Conservation (phyloP, 2,797 vertebrate genomes). For the Gambusia yucatana region DNA sequence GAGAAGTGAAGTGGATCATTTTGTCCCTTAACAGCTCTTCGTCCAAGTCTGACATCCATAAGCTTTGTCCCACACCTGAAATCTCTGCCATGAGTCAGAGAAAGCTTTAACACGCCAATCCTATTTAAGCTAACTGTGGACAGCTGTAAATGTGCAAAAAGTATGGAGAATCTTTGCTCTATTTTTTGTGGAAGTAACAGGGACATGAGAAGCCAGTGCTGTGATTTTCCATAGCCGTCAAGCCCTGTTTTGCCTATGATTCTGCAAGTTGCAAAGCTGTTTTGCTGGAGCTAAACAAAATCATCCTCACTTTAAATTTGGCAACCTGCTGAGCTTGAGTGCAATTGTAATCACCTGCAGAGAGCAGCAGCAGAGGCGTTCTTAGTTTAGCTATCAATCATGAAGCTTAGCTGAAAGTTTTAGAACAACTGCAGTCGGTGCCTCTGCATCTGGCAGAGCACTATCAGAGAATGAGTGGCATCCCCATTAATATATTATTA, state of each 20-base stretch:
- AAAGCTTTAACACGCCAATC: slow-evolving; percentile 54
- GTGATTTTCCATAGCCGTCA: neutral
- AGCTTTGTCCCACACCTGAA: slow-evolving; percentile 60
- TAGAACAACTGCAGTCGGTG: slow-evolving; percentile 19
- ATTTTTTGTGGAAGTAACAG: slow-evolving; percentile 27
- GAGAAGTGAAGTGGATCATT: slow-evolving; percentile 62
- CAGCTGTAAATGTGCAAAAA: slow-evolving; percentile 22
- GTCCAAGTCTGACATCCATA: slow-evolving; percentile 55
- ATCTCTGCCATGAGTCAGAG: slow-evolving; percentile 28
- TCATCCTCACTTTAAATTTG: slow-evolving; percentile 27
- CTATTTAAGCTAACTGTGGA: slow-evolving; percentile 28
- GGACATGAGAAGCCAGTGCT: slow-evolving; percentile 1
- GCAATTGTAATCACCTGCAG: slow-evolving; percentile 45
- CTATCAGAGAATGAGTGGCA: slow-evolving; percentile 43
- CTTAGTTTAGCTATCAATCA: slow-evolving; percentile 64
- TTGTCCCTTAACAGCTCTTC: slow-evolving; percentile 50
- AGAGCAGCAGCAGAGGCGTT: slow-evolving; percentile 48
- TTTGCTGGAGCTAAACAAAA: slow-evolving; percentile 9
- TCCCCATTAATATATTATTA: slow-evolving; percentile 24
- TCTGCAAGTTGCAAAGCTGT: slow-evolving; percentile 2
- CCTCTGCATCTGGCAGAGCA: slow-evolving; percentile 31
- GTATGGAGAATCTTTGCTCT: slow-evolving; percentile 14
- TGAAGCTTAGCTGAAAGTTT: slow-evolving; percentile 38
- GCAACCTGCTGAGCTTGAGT: slow-evolving; percentile 46
- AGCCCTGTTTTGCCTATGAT: neutral